A percentile compares a stretch with the other conserved stretches of the same genome.
Evolutionary conservation across 1,140 invertebrate genomes (phyloP).

Genomic region (Diuraphis noxia): DNA sequence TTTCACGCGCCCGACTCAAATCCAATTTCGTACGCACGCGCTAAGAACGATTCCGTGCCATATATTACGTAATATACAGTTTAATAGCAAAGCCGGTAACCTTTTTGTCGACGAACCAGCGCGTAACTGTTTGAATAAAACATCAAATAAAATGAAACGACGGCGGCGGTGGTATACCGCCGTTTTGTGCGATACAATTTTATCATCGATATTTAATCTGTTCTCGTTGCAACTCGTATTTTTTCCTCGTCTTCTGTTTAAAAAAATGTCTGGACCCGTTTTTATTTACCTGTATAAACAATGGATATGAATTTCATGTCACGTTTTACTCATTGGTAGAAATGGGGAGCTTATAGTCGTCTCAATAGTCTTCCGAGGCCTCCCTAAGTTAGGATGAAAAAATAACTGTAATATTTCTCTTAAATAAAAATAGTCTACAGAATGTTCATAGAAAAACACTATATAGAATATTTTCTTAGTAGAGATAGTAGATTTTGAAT

Average conservation of each 20-base stretch:
- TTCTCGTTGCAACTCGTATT: background rate
- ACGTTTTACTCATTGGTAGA: background rate
- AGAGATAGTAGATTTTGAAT: no score
- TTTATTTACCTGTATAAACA: background rate
- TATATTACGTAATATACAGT: background rate
- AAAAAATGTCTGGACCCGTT: background rate
- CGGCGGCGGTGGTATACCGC: background rate
- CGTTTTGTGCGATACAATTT: background rate
- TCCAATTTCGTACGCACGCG: slow-evolving; percentile 29
- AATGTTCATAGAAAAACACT: no score
- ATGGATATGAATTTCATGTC: background rate
- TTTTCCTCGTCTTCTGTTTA: background rate
- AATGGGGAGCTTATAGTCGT: background rate
- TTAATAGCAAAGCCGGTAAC: background rate
- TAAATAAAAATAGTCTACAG: no score
- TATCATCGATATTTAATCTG: background rate
- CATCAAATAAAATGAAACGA: slow-evolving; percentile 32
- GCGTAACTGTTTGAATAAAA: slow-evolving; percentile 25
- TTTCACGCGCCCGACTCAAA: background rate
- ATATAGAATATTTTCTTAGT: no score
- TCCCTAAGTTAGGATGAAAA: no score
- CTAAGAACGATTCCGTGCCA: background rate
- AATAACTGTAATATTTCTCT: no score
- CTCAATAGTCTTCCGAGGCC: background rate
- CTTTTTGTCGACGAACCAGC: background rate